Conservation (phyloP, 1,140 invertebrate genomes). For the Battus philenor region DNA sequence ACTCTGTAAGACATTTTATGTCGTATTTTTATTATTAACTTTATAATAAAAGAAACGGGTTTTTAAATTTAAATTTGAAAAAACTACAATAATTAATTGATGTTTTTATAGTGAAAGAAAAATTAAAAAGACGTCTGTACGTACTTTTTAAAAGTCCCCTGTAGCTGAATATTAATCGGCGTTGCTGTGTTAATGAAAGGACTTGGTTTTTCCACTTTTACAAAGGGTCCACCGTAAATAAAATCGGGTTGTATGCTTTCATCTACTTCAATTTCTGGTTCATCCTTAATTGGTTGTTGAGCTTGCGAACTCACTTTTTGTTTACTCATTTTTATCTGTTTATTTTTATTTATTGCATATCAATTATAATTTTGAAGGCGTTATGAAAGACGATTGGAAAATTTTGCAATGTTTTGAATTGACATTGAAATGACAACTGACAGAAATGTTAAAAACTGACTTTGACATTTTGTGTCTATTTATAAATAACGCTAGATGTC, state of each 20-base stretch:
- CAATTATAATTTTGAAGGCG: not conserved
- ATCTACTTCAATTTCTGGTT: constrained; percentile 26
- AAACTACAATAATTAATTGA: not conserved
- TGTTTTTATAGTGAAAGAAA: no score
- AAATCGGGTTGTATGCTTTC: constrained; percentile 48
- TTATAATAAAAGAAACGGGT: no score
- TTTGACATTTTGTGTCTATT: constrained; percentile 5
- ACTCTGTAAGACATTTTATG: no score
- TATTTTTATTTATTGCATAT: constrained; percentile 20
- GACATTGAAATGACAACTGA: constrained; percentile 19
- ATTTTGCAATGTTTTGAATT: constrained; percentile 18
- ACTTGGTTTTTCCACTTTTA: constrained; percentile 37
- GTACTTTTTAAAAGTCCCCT: constrained; percentile 62
- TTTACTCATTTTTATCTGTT: constrained; percentile 35
- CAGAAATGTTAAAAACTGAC: no score
- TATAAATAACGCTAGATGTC: not conserved
- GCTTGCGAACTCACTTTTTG: constrained; percentile 18
- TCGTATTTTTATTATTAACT: no score
- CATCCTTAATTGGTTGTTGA: constrained; percentile 9
- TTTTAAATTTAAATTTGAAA: no score
- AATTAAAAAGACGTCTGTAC: constrained; percentile 24
- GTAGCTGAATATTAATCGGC: constrained; percentile 48
- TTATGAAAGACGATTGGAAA: not conserved
- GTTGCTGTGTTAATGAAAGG: constrained; percentile 47
- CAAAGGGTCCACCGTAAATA: constrained; percentile 64